Base-by-base conservation (phyloP, 1,140 invertebrate species). In the Goniozus legneri region DNA sequence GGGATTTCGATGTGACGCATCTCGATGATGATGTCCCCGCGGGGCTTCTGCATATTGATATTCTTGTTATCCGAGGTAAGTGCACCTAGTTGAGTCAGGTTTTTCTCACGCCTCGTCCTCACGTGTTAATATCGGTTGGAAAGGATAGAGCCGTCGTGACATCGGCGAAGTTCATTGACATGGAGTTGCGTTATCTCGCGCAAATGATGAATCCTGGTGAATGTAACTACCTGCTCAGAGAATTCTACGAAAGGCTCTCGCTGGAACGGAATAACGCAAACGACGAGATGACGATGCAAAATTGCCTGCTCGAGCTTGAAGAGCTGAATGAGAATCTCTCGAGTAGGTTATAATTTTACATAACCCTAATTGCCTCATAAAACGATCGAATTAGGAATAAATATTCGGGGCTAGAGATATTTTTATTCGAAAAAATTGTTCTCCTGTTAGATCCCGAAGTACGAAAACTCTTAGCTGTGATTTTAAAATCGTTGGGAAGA, bases 81-180 rank as follows among this genome's bases (percentile, higher is more conserved):
- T 51, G 30, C 1, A 46, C 22, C 2, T 31, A 30, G 2, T 44
- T 44, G 8, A 51, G 47, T 13, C 49, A 51, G 8, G 14, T 51
- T 44, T 10, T 47, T 36, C n/a, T 22, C 4, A 8, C 36, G 37
- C n/a, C 39, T 15, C 12, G 34, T 36, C 3, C 37, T 52, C 6
- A 15, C 24, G 6, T 18, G 2, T 12, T 3, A n/a, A 20, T 41
- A 6, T 8, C 3, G 10, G 0, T 22, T n/a, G 4, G 24, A 6
- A 10, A 33, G 13, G 4, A 1, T 27, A 12, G 13, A 21, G 15
- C 12, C n/a, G 16, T 32, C 20, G 18, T 14, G 10, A 22, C 20
- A 21, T 4, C 2, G n/a, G 10, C 2, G n/a, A 32, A 16, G 18
- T 14, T 52, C 15, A 4, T 36, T 0, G 32, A 47, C 8, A 24